Conservation (phyloP, 2,888 invertebrate genomes). For the Philereme transversata region DNA sequence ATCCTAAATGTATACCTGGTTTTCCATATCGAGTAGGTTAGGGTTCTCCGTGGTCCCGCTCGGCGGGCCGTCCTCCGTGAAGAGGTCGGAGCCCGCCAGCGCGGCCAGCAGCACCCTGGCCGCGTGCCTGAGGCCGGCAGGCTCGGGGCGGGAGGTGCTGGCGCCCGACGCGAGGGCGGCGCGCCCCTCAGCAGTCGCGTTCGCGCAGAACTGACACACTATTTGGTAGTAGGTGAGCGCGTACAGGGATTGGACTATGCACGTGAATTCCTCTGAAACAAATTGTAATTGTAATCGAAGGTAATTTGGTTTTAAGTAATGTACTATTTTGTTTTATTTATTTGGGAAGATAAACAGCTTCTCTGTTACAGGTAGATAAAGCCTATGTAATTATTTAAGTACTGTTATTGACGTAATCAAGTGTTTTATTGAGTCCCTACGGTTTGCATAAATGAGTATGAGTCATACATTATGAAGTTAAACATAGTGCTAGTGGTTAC, state of each 20-base stretch:
- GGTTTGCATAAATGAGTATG: too few relatives aligned
- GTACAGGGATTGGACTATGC: slow-evolving; percentile 94
- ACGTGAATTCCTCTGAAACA: slow-evolving; percentile 91
- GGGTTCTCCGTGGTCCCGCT: slow-evolving; percentile 39
- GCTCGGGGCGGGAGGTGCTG: slow-evolving; percentile 38
- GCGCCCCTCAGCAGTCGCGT: slow-evolving; percentile 86
- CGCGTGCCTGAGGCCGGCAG: slow-evolving; percentile 42
- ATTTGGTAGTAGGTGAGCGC: slow-evolving; percentile 96
- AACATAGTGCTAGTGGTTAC: too few relatives aligned
- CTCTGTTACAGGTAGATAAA: too few relatives aligned
- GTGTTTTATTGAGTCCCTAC: too few relatives aligned
- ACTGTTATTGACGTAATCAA: too few relatives aligned
- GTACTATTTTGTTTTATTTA: too few relatives aligned
- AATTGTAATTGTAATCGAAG: too few relatives aligned
- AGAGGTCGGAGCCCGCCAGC: slow-evolving; percentile 80
- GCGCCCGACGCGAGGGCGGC: slow-evolving; percentile 63
- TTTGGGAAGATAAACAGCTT: too few relatives aligned
- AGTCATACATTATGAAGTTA: too few relatives aligned
- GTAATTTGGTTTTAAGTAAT: too few relatives aligned
- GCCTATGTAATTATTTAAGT: too few relatives aligned
- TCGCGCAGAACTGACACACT: slow-evolving; percentile 90
- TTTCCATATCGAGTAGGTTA: slow-evolving; percentile 57
- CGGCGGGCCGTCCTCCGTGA: slow-evolving; percentile 84
- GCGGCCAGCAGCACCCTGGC: slow-evolving; percentile 59
- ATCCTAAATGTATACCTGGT: slow-evolving; percentile 38